A percentile compares a stretch with the other conserved stretches of the same genome.
These are phyloP conservation scores for Toxotes chatareus DNA, from an alignment of 2,113 vertebrate species.

Conservation along the genomic window DNA sequence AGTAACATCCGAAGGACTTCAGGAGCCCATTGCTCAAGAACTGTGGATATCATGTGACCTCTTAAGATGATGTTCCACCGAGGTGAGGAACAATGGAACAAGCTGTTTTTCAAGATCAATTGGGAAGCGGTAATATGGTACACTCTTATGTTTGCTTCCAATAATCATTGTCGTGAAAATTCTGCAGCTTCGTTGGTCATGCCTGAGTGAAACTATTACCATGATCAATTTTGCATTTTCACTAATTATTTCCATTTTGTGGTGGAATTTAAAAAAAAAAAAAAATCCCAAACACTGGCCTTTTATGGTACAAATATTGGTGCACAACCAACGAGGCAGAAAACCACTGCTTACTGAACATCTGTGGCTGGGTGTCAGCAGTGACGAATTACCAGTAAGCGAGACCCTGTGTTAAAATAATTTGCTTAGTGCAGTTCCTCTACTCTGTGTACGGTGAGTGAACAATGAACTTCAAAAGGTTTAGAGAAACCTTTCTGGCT, in stretches of 20 bases:
- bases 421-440: background rate
- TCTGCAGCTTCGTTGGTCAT: no score
- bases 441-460: background rate
- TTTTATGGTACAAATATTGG: background rate
- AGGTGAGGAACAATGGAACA: no score
- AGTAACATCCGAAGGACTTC: background rate
- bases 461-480: background rate
- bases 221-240: no score
- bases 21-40: background rate
- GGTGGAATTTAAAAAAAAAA: no score
- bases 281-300: no score
- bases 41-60: no score
- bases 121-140: background rate
- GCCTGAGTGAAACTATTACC: no score
- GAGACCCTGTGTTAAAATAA: no score
- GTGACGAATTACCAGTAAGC: background rate
- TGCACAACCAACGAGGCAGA: background rate
- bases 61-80: no score
- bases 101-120: no score
- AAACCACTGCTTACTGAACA: background rate
- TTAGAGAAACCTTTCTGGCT: background rate
- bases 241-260: no score
- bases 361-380: background rate
- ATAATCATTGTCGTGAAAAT: no score
- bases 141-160: background rate